Conservation (phyloP, 2,113 vertebrate genomes). For the Neolamprologus falcicula region DNA sequence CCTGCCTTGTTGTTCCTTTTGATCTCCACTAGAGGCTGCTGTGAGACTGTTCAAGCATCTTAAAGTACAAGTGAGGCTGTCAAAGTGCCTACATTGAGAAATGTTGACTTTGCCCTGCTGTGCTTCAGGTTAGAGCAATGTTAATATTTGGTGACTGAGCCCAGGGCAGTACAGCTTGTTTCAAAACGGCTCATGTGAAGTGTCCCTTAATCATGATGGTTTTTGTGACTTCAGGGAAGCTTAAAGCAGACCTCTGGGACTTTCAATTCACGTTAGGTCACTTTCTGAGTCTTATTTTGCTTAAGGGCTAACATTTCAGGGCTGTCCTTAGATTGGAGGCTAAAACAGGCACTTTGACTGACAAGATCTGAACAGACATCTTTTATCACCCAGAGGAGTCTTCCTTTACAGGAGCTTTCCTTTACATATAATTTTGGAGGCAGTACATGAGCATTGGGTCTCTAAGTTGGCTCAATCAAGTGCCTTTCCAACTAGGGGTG, state of each 20-base stretch:
- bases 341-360: not conserved
- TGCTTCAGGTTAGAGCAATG: not conserved
- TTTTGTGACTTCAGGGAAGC: not conserved
- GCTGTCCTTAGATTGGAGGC: not conserved
- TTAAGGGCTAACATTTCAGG: not conserved
- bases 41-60: not conserved
- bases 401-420: not conserved
- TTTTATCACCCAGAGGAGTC: not conserved
- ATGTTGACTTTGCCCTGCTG: not conserved
- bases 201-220: not conserved
- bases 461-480: not conserved
- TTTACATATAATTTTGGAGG: not conserved
- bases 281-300: not conserved
- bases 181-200: accelerated
- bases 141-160: not conserved
- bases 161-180: not conserved
- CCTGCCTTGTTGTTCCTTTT: not conserved
- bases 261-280: not conserved
- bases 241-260: not conserved
- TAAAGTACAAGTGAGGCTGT: not conserved
- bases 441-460: not conserved
- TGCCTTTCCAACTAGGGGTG: not conserved
- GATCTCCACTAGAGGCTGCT: not conserved
- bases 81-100: not conserved
- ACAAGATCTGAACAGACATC: not conserved